Percentiles rank a stretch among this genome's conserved stretches.
Evolutionary conservation across 2,113 vertebrate species (phyloP).

Genomic region (Myanophis thanlyinensis): DNA sequence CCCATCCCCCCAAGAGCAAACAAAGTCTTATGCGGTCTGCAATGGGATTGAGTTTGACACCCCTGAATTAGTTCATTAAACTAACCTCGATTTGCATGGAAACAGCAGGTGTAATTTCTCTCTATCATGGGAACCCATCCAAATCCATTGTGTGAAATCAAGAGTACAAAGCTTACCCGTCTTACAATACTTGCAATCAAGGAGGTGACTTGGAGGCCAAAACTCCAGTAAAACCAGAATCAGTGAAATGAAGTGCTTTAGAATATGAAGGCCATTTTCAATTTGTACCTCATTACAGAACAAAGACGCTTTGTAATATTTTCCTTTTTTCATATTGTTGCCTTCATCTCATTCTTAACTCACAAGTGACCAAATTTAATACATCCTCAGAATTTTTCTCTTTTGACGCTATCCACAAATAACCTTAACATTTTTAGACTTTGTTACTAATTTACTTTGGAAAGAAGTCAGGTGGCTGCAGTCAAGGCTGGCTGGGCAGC

Average conservation of each 20-base stretch:
- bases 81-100: not conserved
- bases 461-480: not conserved
- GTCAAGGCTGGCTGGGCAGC: not conserved
- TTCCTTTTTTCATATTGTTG: not conserved
- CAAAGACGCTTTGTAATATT: not conserved
- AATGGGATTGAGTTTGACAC: too few relatives aligned
- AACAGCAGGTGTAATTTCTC: not conserved
- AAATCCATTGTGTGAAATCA: not conserved
- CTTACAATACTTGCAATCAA: not conserved
- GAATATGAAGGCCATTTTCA: not conserved
- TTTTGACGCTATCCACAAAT: not conserved
- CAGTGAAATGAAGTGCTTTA: not conserved
- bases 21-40: too few relatives aligned
- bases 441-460: not conserved
- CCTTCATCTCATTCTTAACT: not conserved
- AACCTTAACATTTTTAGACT: not conserved
- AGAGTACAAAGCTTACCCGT: not conserved
- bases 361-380: not conserved
- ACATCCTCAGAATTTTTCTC: not conserved
- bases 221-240: not conserved
- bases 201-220: not conserved
- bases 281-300: not conserved
- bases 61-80: not conserved
- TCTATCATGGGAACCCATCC: not conserved
- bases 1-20: too few relatives aligned